Evolutionary conservation across 2,113 vertebrate species (phyloP).

Genomic region (Dryoscopus gambensis): DNA sequence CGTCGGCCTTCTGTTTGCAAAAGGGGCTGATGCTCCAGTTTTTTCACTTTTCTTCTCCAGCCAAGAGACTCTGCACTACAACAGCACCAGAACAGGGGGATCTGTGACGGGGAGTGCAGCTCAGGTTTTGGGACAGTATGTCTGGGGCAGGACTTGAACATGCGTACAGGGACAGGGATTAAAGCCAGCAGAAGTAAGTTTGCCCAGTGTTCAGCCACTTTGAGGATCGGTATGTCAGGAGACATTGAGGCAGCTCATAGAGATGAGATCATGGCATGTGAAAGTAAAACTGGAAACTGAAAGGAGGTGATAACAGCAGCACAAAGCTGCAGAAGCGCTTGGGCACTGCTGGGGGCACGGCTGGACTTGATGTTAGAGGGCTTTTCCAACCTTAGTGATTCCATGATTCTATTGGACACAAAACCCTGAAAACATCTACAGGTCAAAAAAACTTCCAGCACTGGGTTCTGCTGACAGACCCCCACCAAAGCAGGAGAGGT

Average conservation of each 20-base stretch:
- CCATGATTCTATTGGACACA: background rate
- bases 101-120: accelerated
- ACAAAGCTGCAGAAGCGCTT: background rate
- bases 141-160: background rate
- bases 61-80: accelerated
- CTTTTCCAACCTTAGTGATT: background rate
- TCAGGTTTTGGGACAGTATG: background rate
- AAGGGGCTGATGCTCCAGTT: background rate
- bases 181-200: background rate
- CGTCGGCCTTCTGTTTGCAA: background rate
- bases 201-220: background rate
- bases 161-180: background rate
- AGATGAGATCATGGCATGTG: background rate
- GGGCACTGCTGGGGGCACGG: accelerated
- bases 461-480: background rate
- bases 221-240: background rate
- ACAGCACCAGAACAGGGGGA: background rate
- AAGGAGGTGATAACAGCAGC: background rate
- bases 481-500: background rate
- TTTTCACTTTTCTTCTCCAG: background rate
- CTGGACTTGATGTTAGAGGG: background rate
- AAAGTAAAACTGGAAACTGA: background rate
- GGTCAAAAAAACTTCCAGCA: background rate
- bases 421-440: background rate
- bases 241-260: background rate